Conservation (phyloP, 2,888 invertebrate species). For the Ormyrus thymus region DNA sequence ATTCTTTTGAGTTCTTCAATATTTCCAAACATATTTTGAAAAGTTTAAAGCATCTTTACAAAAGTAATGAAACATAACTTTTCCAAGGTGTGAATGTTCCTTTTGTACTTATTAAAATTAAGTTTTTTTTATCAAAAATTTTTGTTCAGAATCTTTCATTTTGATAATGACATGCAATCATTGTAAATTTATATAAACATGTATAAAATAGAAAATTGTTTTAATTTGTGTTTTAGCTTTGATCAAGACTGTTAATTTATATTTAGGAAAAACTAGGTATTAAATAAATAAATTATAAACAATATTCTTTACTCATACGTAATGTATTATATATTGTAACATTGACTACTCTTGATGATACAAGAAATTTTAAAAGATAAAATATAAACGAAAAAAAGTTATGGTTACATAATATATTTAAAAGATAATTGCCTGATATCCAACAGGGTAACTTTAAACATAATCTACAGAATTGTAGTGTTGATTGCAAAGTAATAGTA, state of each 20-base stretch:
- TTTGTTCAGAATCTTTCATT: slow-evolving; percentile 29
- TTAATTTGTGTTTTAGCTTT: slow-evolving; percentile 30
- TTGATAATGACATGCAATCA: neutral
- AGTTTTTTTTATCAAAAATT: neutral
- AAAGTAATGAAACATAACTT: slow-evolving; percentile 20
- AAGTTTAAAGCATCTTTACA: slow-evolving; percentile 1
- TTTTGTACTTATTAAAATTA: slow-evolving; percentile 25
- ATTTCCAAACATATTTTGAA: slow-evolving; percentile 3
- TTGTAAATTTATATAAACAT: slow-evolving; percentile 17
- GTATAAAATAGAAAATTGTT: slow-evolving; percentile 7
- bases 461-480: slow-evolving; percentile 14
- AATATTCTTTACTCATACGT: slow-evolving; percentile 13
- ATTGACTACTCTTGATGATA: slow-evolving; percentile 27
- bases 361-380: slow-evolving; percentile 10
- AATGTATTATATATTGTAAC: slow-evolving; percentile 28
- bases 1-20: neutral
- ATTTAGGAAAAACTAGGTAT: slow-evolving; percentile 29
- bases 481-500: neutral
- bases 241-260: slow-evolving; percentile 32
- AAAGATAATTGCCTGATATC: slow-evolving; percentile 29
- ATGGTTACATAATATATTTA: slow-evolving; percentile 25
- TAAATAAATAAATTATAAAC: neutral
- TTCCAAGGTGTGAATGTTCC: slow-evolving; percentile 19
- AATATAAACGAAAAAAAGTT: slow-evolving; percentile 27
- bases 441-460: slow-evolving; percentile 41